Evolutionary conservation across 2,888 invertebrate genomes (phyloP).

Genomic region (Ceriagrion tenellum): DNA sequence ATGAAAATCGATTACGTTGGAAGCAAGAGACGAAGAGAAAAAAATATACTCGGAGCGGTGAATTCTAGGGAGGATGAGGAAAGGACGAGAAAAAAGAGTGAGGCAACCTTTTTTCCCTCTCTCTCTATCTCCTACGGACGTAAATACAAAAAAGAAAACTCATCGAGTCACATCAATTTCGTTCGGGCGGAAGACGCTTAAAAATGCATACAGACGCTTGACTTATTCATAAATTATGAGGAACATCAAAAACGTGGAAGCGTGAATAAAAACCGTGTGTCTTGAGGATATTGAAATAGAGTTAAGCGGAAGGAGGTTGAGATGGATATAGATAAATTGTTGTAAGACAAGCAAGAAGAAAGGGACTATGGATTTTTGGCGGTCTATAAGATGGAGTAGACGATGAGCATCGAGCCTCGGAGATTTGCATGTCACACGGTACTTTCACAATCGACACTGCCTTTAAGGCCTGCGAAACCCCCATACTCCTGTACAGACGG

Average conservation of each 20-base stretch:
- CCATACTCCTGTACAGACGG: not conserved
- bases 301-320: not conserved
- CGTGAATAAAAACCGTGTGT: not conserved
- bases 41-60: not conserved
- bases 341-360: not conserved
- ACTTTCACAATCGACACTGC: not conserved
- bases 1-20: constrained; percentile 23
- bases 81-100: not conserved
- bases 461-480: not conserved
- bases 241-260: not conserved
- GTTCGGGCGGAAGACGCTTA: not conserved
- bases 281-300: not conserved
- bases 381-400: not conserved
- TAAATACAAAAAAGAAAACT: constrained; percentile 15
- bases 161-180: constrained; percentile 34
- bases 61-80: not conserved
- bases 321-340: not conserved
- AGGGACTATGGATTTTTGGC: not conserved
- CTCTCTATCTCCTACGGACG: too few species aligned
- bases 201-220: too few species aligned
- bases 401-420: not conserved
- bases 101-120: not conserved
- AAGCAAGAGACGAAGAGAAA: not conserved
- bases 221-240: constrained; percentile 24
- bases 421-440: constrained; percentile 6